These are phyloP conservation scores for Cecidostiba fungosa DNA, from an alignment of 2,888 invertebrate genomes.

Conservation along the genomic window DNA sequence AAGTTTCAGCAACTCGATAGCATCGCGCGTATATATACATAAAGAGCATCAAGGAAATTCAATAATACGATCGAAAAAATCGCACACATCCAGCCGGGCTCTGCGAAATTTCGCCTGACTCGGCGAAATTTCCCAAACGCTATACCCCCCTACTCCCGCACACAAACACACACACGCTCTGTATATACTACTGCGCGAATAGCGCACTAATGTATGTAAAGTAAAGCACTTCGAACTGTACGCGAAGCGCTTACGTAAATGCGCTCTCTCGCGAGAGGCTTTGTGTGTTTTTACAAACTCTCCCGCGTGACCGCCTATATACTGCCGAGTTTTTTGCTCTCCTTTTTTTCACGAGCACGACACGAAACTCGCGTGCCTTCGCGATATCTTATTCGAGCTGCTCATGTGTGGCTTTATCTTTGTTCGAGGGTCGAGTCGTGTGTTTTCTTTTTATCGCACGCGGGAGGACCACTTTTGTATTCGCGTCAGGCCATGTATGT, in stretches of 20 bases:
- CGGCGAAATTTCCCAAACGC: slow-evolving; percentile 9
- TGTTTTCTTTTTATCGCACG: slow-evolving; percentile 9
- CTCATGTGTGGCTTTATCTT: slow-evolving; percentile 60
- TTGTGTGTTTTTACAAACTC: slow-evolving; percentile 62
- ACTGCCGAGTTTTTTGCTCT: neutral
- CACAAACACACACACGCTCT: neutral
- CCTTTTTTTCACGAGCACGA: neutral
- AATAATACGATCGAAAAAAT: slow-evolving; percentile 7
- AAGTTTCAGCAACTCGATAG: no score
- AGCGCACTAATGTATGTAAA: slow-evolving; percentile 64
- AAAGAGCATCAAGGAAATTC: no score
- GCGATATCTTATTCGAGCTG: slow-evolving; percentile 63
- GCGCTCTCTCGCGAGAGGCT: slow-evolving; percentile 56
- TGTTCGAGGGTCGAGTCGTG: slow-evolving; percentile 37
- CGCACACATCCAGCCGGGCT: neutral
- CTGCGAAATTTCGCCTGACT: slow-evolving; percentile 41
- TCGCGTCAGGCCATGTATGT: slow-evolving; percentile 26
- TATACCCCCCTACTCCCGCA: neutral
- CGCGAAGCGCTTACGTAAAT: slow-evolving; percentile 63
- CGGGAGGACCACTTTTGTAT: slow-evolving; percentile 51
- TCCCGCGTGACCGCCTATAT: no score
- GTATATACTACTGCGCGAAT: slow-evolving; percentile 26
- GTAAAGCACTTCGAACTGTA: slow-evolving; percentile 64
- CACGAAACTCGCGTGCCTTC: neutral
- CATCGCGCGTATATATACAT: no score